These are phyloP conservation scores for Pituophis catenifer DNA, from an alignment of 2,113 vertebrate genomes.

Conservation along the genomic window DNA sequence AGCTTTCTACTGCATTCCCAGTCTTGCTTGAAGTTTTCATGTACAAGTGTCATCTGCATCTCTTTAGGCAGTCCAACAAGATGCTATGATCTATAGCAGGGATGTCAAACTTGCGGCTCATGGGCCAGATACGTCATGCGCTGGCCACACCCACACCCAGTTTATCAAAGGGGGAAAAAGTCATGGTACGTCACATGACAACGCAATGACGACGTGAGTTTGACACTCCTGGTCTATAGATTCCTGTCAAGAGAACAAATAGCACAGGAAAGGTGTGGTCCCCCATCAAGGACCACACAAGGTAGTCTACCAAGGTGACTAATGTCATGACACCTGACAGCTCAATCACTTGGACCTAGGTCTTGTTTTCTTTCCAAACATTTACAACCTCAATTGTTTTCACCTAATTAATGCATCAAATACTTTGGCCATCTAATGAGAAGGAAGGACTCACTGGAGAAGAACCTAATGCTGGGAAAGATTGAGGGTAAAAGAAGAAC, in stretches of 20 bases:
- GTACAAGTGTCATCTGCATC: neutral
- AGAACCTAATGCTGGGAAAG: no score
- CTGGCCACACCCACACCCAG: no score
- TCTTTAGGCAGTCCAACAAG: neutral
- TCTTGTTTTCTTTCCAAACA: neutral
- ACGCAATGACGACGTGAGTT: no score
- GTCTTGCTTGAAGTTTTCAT: neutral
- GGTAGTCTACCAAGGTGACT: neutral
- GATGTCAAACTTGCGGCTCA: no score
- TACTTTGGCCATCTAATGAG: no score
- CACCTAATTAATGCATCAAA: neutral
- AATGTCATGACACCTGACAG: neutral
- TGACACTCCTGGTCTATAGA: no score
- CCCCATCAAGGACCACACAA: neutral
- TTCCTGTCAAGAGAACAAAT: neutral
- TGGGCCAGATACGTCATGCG: accelerated
- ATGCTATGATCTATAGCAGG: neutral
- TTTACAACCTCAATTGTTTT: neutral
- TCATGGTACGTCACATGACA: no score
- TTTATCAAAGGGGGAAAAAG: no score
- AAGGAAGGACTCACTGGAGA: no score
- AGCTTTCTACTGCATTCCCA: neutral
- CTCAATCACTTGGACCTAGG: neutral
- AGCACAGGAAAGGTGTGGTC: neutral
- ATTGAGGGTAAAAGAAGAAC: no score